Base-by-base conservation (phyloP, 2,888 invertebrate genomes). In the Chaetogeoica ovagalla region DNA sequence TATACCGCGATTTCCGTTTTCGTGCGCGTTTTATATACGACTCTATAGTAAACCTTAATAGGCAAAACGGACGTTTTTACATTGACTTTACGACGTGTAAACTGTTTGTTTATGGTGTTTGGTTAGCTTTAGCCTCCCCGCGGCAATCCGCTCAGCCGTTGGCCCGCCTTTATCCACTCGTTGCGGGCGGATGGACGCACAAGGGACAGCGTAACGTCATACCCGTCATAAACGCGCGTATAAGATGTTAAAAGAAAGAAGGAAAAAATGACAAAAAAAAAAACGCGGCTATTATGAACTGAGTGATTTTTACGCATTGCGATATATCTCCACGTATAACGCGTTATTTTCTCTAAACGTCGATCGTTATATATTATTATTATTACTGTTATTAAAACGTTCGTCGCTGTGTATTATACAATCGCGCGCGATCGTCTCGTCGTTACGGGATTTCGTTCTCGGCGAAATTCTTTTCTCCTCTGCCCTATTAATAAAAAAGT, bases 61-160 rank as follows among this genome's bases (percentile, higher is more conserved):
- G 74, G 74, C 43, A 66, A 75, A 75, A 75, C 75, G 57, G 66
- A 75, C 75, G 37, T 75, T 75, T n/a, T 48, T 43, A 59, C 66
- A 30, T 75, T 66, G 75, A 66, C 66, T 57, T 66, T 66, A 75
- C 75, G 75, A 66, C 57, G 66, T 75, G 66, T 43, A 75, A 75
- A 75, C 75, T 59, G 75, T 66, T 75, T 75, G 65, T 75, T 75
- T 75, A 75, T 59, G 66, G 43, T 30, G 59, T 71, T 71, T 60
- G 8, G 59, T 71, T 71, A 71, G 43, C 43, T 60, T 43, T 23
- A 21, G 17, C 39, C 71, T 59, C 6, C 17, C 68, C n/a, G n/a
- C n/a, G 43, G 30, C 43, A 9, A 9, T 43, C 7, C 43, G 6
- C 43, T 43, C 17, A 19, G 19, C 55, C 30, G 19, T 52, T n/a